Evolutionary conservation across 2,888 invertebrate species (phyloP).

Genomic region (Orchesella flavescens): DNA sequence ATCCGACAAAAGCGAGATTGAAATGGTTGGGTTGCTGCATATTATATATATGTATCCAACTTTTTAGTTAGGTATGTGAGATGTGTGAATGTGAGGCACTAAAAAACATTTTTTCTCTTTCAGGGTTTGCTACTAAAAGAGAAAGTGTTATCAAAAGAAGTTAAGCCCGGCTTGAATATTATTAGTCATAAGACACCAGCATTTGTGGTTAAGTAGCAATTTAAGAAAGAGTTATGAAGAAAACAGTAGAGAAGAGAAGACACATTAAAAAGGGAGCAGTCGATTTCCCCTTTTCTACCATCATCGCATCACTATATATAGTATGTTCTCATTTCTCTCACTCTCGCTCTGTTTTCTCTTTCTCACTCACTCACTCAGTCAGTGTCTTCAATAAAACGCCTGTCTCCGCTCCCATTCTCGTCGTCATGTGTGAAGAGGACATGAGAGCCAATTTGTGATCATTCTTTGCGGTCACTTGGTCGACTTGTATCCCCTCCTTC

Average conservation of each 20-base stretch:
- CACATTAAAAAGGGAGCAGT: constrained; percentile 33
- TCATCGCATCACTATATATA: too few species aligned
- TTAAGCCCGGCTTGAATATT: constrained; percentile 15
- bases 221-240: constrained; percentile 39
- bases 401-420: constrained; percentile 29
- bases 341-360: background rate
- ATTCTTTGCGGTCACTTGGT: constrained; percentile 53
- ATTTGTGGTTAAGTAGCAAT: constrained; percentile 32
- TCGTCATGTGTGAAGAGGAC: constrained; percentile 54
- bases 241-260: constrained; percentile 27
- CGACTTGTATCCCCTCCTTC: constrained; percentile 36
- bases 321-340: background rate
- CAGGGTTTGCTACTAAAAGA: background rate
- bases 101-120: background rate
- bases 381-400: constrained; percentile 39
- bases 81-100: background rate
- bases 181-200: constrained; percentile 9
- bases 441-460: constrained; percentile 56
- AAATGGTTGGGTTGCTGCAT: too few species aligned
- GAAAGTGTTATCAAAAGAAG: too few species aligned
- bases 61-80: too few species aligned
- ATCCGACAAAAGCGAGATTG: background rate
- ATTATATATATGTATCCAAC: too few species aligned
- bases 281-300: constrained; percentile 31
- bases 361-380: constrained; percentile 27